Conservation (phyloP, 2,113 vertebrate genomes). For the Odocoileus hemionus region DNA sequence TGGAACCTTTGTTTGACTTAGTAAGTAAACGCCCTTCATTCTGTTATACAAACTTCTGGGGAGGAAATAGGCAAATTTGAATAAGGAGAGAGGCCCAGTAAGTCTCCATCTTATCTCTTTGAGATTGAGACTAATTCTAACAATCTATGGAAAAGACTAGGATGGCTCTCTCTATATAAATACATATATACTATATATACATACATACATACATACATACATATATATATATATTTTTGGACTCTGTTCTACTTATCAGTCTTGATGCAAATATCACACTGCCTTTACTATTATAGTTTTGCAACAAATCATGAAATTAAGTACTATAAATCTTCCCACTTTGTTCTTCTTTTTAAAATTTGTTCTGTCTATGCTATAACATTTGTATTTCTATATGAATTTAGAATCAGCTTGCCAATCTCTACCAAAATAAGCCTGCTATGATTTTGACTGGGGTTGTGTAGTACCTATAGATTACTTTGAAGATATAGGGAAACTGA, state of each 20-base stretch:
- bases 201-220: too few species aligned
- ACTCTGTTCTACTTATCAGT: neutral
- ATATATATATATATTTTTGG: neutral
- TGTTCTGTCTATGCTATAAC: neutral
- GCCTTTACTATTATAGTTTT: neutral
- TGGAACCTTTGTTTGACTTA: neutral
- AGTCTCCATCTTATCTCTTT: neutral
- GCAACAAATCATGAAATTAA: neutral
- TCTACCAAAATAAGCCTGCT: neutral
- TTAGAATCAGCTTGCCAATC: neutral
- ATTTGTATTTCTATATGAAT: neutral
- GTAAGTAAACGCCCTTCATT: neutral
- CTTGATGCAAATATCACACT: neutral
- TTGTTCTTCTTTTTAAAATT: neutral
- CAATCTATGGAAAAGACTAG: neutral
- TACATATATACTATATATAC: neutral
- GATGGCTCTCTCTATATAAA: neutral
- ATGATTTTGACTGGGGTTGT: neutral
- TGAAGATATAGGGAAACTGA: neutral
- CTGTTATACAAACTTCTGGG: neutral
- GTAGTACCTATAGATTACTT: neutral
- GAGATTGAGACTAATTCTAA: neutral
- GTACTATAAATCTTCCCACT: neutral
- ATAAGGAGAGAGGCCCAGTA: neutral
- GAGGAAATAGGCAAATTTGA: neutral